phyloP scores from a whole-genome alignment of 2,113 vertebrate genomes.

The Grammomys surdaster region DNA sequence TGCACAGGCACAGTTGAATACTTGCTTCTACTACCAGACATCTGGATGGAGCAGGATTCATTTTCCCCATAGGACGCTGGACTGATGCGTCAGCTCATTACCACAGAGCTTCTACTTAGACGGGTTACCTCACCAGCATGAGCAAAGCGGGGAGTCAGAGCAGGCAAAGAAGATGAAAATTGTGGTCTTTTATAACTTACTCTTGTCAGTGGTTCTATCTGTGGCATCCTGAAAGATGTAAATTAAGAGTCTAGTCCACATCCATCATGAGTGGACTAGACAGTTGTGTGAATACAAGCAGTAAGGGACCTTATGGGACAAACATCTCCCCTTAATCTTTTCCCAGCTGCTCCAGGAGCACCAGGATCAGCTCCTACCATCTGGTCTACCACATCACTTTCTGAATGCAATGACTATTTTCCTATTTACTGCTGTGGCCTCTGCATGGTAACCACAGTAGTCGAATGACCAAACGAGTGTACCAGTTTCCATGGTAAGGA shows the following conservation, averaged over 20 bases:
- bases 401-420: neutral
- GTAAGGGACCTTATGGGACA: neutral
- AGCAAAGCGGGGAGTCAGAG: neutral
- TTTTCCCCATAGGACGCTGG: neutral
- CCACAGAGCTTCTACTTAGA: neutral
- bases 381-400: neutral
- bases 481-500: neutral
- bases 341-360: neutral
- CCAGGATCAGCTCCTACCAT: neutral
- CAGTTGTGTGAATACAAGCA: neutral
- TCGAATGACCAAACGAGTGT: neutral
- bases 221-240: neutral
- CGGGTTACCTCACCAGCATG: neutral
- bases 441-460: neutral
- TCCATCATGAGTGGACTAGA: neutral
- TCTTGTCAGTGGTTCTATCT: neutral
- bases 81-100: neutral
- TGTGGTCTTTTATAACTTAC: neutral
- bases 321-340: neutral
- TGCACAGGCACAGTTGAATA: neutral
- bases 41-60: neutral
- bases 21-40: neutral
- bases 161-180: neutral
- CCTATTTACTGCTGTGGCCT: neutral
- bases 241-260: neutral